These are phyloP conservation scores for Proisotoma minuta DNA, from an alignment of 2,888 invertebrate genomes.

Conservation along the genomic window DNA sequence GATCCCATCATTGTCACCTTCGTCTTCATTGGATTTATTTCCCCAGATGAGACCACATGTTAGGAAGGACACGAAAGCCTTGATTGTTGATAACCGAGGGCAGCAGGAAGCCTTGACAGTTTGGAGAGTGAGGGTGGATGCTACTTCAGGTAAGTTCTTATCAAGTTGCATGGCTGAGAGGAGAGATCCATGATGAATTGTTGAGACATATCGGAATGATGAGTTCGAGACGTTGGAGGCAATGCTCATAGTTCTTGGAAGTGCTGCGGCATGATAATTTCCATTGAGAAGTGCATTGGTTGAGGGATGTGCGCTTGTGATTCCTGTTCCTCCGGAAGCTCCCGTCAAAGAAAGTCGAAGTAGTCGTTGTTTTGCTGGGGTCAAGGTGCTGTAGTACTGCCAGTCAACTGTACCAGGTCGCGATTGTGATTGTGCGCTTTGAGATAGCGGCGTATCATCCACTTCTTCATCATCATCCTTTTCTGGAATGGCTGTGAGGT, in stretches of 20 bases:
- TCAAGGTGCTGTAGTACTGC: slow-evolving; percentile 24
- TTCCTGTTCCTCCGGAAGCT: neutral
- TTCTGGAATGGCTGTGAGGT: slow-evolving; percentile 39
- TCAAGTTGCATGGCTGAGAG: slow-evolving; percentile 67
- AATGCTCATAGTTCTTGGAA: slow-evolving; percentile 52
- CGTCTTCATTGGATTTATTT: slow-evolving; percentile 1
- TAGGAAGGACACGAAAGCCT: neutral
- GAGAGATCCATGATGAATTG: slow-evolving; percentile 80
- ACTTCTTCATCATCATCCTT: slow-evolving; percentile 25
- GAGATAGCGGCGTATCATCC: neutral
- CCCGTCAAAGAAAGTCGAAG: slow-evolving; percentile 23
- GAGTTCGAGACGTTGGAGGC: slow-evolving; percentile 71
- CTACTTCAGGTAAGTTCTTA: slow-evolving; percentile 53
- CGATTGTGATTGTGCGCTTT: slow-evolving; percentile 7
- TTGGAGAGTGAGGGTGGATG: slow-evolving; percentile 67
- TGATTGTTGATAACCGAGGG: neutral
- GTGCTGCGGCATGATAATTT: slow-evolving; percentile 1
- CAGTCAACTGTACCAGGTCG: slow-evolving; percentile 17
- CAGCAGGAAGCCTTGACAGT: slow-evolving; percentile 31
- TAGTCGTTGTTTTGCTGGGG: slow-evolving; percentile 26
- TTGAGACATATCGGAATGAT: slow-evolving; percentile 77
- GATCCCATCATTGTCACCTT: neutral
- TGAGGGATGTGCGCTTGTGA: neutral
- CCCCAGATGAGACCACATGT: slow-evolving; percentile 7
- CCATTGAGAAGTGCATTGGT: neutral